A percentile compares a stretch with the other conserved stretches of the same genome.
Evolutionary conservation across 1,140 invertebrate species (phyloP).

Genomic region (Thaumetopoea pityocampa): DNA sequence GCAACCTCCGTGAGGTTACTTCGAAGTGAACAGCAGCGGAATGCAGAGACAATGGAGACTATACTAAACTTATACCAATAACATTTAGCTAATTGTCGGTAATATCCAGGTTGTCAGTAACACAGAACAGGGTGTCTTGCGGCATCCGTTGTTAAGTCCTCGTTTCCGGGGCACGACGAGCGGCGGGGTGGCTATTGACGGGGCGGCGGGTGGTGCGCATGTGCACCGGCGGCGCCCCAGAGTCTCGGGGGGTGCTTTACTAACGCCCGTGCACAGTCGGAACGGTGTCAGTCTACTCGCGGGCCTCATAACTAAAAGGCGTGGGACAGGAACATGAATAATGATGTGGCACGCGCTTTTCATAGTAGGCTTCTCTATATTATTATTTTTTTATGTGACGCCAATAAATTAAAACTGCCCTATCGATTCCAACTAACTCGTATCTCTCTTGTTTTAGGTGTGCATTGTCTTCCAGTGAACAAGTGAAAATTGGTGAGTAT

Average conservation of each 20-base stretch:
- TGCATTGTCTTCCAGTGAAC: constrained; percentile 27
- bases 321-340: constrained; percentile 20
- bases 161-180: constrained; percentile 69
- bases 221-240: constrained; percentile 61
- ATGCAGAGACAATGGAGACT: neutral
- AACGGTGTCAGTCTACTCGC: constrained; percentile 53
- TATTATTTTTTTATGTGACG: neutral
- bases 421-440: constrained; percentile 26
- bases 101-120: constrained; percentile 35
- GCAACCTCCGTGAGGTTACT: too few relatives aligned
- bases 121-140: constrained; percentile 47
- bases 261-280: constrained; percentile 54
- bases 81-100: constrained; percentile 14
- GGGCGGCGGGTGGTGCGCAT: constrained; percentile 47
- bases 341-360: constrained; percentile 36
- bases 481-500: constrained; percentile 16
- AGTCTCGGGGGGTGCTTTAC: constrained; percentile 62
- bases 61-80: too few relatives aligned
- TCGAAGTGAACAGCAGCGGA: neutral
- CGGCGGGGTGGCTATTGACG: constrained; percentile 61
- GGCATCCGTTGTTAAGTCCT: constrained; percentile 65
- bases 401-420: neutral
- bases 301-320: constrained; percentile 33
- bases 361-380: constrained; percentile 23
- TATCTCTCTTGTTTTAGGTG: constrained; percentile 51